A percentile compares a stretch with the other conserved stretches of the same genome.
These are phyloP conservation scores for Myrmecophaga tridactyla DNA, from an alignment of 2,113 vertebrate genomes.

Conservation along the genomic window DNA sequence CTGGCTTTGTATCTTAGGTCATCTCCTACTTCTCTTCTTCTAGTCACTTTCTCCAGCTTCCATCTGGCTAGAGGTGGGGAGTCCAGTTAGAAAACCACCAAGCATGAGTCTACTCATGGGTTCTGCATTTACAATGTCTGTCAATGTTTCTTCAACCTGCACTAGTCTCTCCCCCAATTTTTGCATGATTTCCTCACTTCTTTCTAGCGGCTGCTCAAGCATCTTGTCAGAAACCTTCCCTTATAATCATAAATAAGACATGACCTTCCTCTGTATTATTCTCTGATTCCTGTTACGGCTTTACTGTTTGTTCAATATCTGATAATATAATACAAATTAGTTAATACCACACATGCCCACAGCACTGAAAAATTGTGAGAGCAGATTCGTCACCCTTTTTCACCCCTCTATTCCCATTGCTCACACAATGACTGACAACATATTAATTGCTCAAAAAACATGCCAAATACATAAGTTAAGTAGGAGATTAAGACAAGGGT, in stretches of 20 bases:
- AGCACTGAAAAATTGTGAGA: background rate
- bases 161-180: background rate
- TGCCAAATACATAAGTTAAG: background rate
- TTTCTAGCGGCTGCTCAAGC: background rate
- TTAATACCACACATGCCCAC: background rate
- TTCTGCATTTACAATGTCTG: background rate
- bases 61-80: background rate
- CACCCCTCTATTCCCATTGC: background rate
- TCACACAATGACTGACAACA: background rate
- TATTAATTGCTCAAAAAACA: background rate
- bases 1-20: background rate
- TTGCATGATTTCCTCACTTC: background rate
- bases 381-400: background rate
- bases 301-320: background rate
- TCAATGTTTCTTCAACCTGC: background rate
- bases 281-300: background rate
- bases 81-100: background rate
- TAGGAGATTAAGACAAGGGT: background rate
- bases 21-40: background rate
- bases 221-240: background rate
- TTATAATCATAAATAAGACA: background rate
- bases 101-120: background rate
- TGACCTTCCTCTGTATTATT: background rate
- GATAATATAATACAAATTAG: background rate
- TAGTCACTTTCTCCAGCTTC: background rate